Evolutionary conservation across 1,140 invertebrate species (phyloP), one percentile per base, ranked within the genome.

Genomic region (Drosophila pachea): DNA sequence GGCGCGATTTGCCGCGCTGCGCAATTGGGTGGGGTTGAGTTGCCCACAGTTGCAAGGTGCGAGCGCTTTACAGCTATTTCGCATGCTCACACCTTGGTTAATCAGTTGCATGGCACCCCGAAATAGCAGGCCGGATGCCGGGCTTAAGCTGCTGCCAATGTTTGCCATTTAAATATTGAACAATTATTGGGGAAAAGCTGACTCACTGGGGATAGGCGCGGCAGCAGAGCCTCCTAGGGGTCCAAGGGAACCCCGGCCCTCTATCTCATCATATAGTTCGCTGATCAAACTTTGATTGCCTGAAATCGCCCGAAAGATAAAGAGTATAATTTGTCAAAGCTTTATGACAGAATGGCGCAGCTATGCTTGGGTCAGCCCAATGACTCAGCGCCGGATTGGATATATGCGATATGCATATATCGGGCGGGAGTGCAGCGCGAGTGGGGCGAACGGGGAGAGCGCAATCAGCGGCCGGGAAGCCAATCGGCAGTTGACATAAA

Each of bases 401-500:
- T n/a, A 22, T 12, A 16, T 49, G 3, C 16, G n/a, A 38, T 49
- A n/a, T 33, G 35, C 3, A n/a, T n/a, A n/a, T n/a, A n/a, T 14
- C 48, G 29, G 16, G 33, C 49, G 38, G 43, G 22, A 22, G 22
- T 22, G 22, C 22, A 22, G 22, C 22, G 22, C 3, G n/a, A n/a
- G n/a, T n/a, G n/a, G n/a, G n/a, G n/a, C n/a, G n/a, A n/a, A n/a
- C n/a, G 22, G 22, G 3, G 72, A 43, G 71, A 58, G 48, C 55
- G 67, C 74, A 78, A 75, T 82, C 77, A 72, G 12, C 33, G 12
- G 7, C 47, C 31, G 36, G 12, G 33, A 8, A 35, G 16, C 8
- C 36, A 33, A 35, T 47, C 35, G 65, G 40, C 61, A 63, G 81
- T 84, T 84, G 81, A 86, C 76, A 86, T 86, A 81, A 86, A 86